Conservation (phyloP, 2,113 vertebrate species). For the Plecotus auritus region DNA sequence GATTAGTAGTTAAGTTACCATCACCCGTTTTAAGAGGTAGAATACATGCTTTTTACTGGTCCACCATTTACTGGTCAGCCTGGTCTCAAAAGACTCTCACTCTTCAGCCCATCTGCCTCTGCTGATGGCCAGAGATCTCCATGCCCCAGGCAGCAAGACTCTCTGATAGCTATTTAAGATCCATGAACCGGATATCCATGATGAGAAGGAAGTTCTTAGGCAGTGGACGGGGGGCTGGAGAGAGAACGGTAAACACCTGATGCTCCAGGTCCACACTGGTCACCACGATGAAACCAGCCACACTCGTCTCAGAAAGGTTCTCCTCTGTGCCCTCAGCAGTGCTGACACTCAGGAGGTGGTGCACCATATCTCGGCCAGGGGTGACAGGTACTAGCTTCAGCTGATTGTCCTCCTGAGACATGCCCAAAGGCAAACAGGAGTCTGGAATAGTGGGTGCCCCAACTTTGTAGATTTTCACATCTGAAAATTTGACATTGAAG, state of each 20-base stretch:
- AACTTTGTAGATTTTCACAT: constrained; percentile 98
- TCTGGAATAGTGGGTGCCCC: constrained; percentile 97
- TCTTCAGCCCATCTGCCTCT: constrained; percentile 23
- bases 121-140: background rate
- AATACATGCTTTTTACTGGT: background rate
- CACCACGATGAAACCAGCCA: constrained; percentile 97
- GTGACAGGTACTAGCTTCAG: constrained; percentile 97
- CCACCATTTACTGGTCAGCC: background rate
- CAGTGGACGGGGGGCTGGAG: constrained; percentile 92
- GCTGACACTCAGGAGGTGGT: constrained; percentile 96
- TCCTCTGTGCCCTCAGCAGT: constrained; percentile 89
- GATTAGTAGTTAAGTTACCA: background rate
- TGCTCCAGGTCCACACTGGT: constrained; percentile 93
- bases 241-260: constrained; percentile 94
- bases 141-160: background rate
- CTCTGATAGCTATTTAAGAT: constrained; percentile 84
- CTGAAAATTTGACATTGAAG: constrained; percentile 95
- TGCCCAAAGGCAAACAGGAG: constrained; percentile 96
- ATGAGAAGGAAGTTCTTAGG: constrained; percentile 96
- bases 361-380: constrained; percentile 95
- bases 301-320: constrained; percentile 89
- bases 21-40: constrained; percentile 7
- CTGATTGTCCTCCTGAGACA: constrained; percentile 99
- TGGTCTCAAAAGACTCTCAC: background rate
- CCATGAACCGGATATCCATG: constrained; percentile 99